phyloP scores from a whole-genome alignment of 1,140 invertebrate genomes.

The Apocrypta bakeri region DNA sequence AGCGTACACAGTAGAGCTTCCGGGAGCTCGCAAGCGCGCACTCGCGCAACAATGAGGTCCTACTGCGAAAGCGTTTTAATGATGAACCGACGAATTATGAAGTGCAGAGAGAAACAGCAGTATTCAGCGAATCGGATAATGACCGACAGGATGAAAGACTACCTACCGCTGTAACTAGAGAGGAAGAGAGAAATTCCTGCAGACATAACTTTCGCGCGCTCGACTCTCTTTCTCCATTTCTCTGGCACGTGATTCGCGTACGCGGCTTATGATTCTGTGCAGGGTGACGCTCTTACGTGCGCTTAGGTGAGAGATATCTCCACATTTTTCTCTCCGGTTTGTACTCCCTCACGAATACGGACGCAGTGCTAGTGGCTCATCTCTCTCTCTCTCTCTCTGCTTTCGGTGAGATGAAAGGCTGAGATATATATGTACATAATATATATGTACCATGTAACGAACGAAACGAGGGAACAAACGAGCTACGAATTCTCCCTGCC shows the following conservation, averaged over 20 bases:
- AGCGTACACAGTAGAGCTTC: not conserved
- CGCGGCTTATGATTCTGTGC: slow-evolving; percentile 25
- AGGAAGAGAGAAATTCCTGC: no score
- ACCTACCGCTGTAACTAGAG: slow-evolving; percentile 11
- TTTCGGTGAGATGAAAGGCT: not conserved
- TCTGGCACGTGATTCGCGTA: slow-evolving; percentile 44
- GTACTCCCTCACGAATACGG: not conserved
- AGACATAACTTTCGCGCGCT: slow-evolving; percentile 41
- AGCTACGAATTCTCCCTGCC: slow-evolving; percentile 27
- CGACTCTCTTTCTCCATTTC: slow-evolving; percentile 12
- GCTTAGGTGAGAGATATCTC: not conserved
- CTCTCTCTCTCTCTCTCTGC: no score
- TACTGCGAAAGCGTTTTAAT: slow-evolving; percentile 32
- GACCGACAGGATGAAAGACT: slow-evolving; percentile 28
- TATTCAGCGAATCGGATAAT: slow-evolving; percentile 38
- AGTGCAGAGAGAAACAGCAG: not conserved
- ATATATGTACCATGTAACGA: not conserved
- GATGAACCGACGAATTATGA: slow-evolving; percentile 43
- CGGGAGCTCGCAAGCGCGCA: not conserved
- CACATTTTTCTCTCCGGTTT: not conserved
- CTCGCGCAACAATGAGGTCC: not conserved
- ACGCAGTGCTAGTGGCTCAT: no score
- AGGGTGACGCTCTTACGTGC: slow-evolving; percentile 7
- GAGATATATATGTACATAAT: not conserved
- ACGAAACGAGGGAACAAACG: slow-evolving; percentile 44